Conservation (phyloP, 1,140 invertebrate species). For the Drosophila pseudoananassae region DNA sequence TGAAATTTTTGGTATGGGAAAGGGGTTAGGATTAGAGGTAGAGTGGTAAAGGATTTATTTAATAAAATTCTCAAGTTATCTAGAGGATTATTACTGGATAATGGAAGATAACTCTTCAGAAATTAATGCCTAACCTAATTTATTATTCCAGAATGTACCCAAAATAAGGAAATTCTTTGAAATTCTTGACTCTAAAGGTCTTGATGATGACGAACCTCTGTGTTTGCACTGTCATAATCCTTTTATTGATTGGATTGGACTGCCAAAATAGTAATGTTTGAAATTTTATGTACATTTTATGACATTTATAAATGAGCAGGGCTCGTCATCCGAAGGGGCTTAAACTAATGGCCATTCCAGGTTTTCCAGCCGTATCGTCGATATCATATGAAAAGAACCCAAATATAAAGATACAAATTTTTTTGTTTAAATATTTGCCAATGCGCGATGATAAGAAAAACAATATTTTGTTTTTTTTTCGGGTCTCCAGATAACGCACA, state of each 20-base stretch:
- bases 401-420: slow-evolving; percentile 13
- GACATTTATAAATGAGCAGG: slow-evolving; percentile 68
- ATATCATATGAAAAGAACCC: slow-evolving; percentile 26
- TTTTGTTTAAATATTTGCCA: slow-evolving; percentile 74
- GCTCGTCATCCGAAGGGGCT: slow-evolving; percentile 49
- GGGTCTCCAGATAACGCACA: slow-evolving; percentile 44
- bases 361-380: slow-evolving; percentile 18
- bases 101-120: no score
- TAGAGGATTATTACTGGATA: background rate
- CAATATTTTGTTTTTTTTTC: slow-evolving; percentile 43
- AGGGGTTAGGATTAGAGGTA: background rate
- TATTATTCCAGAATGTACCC: no score
- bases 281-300: slow-evolving; percentile 38
- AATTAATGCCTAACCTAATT: no score
- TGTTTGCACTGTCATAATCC: slow-evolving; percentile 72
- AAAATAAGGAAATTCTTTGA: background rate
- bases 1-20: background rate
- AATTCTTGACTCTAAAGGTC: slow-evolving; percentile 9
- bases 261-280: slow-evolving; percentile 56
- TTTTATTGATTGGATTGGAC: slow-evolving; percentile 77
- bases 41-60: background rate
- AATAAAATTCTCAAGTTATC: background rate
- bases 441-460: slow-evolving; percentile 61
- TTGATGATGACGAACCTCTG: slow-evolving; percentile 36
- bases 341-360: slow-evolving; percentile 73